Conservation (phyloP, 2,888 invertebrate genomes). For the Melinaea menophilus region DNA sequence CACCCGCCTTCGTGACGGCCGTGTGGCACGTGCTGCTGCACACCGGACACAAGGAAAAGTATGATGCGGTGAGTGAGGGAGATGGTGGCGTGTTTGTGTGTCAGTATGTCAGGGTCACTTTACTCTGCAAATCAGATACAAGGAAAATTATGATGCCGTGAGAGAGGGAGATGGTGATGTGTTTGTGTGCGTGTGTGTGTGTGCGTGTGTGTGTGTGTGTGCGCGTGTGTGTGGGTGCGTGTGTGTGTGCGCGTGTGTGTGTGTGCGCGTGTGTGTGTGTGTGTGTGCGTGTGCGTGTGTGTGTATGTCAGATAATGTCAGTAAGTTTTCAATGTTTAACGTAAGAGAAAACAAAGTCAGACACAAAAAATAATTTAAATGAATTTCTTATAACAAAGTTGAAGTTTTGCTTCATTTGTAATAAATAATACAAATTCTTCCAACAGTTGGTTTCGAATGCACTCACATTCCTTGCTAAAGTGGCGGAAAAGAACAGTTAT, state of each 20-base stretch:
- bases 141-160: slow-evolving; percentile 94
- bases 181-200: background rate
- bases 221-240: too few relatives aligned
- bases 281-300: too few relatives aligned
- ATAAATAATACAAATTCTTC: slow-evolving; percentile 15
- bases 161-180: slow-evolving; percentile 34
- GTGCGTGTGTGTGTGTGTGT: too few relatives aligned
- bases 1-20: slow-evolving; percentile 94
- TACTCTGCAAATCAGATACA: slow-evolving; percentile 85
- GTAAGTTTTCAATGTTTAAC: too few relatives aligned
- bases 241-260: too few relatives aligned
- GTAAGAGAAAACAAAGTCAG: too few relatives aligned
- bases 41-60: slow-evolving; percentile 91
- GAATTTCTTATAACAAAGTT: too few relatives aligned
- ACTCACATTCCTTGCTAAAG: slow-evolving; percentile 94
- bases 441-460: slow-evolving; percentile 96
- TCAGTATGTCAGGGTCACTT: background rate
- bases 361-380: too few relatives aligned
- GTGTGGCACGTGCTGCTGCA: slow-evolving; percentile 94
- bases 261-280: too few relatives aligned
- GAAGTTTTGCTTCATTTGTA: background rate
- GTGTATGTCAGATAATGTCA: too few relatives aligned
- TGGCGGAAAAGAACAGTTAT: slow-evolving; percentile 94
- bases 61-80: slow-evolving; percentile 84
- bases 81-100: background rate